Conservation (phyloP, 2,888 invertebrate genomes). For the Pandemis corylana region DNA sequence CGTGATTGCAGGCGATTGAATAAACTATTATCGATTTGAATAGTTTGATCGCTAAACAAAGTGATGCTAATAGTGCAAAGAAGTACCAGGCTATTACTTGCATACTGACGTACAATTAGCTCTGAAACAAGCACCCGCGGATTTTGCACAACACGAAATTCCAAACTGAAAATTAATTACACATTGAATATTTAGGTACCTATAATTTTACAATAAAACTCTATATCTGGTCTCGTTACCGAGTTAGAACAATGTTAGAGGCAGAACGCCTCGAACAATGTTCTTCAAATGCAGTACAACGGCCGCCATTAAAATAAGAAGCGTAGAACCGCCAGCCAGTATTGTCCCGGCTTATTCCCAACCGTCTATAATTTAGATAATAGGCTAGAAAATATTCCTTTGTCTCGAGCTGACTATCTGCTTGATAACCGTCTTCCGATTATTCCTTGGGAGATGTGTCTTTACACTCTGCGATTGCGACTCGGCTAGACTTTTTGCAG, state of each 20-base stretch:
- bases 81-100: no score
- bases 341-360: conserved; percentile 68
- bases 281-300: conserved; percentile 71
- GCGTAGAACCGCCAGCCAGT: conserved; percentile 54
- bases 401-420: conserved; percentile 74
- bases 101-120: no score
- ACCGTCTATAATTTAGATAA: conserved; percentile 82
- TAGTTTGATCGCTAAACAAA: no score
- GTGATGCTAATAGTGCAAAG: no score
- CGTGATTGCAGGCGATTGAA: no score
- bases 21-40: no score
- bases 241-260: conserved; percentile 48
- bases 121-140: no score
- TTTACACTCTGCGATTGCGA: conserved; percentile 26
- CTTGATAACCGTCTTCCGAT: conserved; percentile 73
- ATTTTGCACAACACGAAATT: no score
- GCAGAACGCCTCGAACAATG: conserved; percentile 62
- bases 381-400: conserved; percentile 83
- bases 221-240: conserved; percentile 51
- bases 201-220: neutral
- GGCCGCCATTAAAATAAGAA: conserved; percentile 78
- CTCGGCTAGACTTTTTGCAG: neutral
- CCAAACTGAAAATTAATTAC: neutral
- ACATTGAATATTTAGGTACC: neutral
- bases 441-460: conserved; percentile 52